Evolutionary conservation across 1,140 invertebrate genomes (phyloP).

Genomic region (Drosophila grimshawi): DNA sequence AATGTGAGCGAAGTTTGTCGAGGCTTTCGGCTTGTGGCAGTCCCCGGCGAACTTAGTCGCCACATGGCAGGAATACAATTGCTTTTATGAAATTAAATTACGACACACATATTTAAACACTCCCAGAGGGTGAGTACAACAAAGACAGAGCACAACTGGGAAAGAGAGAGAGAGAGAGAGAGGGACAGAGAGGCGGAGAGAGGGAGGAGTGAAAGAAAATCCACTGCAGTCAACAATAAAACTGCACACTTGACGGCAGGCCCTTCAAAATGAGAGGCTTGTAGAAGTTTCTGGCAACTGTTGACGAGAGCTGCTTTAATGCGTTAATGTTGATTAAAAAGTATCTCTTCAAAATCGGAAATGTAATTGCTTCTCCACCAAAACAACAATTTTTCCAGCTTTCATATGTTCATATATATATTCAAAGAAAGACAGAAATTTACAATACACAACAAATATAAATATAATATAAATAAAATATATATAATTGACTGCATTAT

Average conservation of each 20-base stretch:
- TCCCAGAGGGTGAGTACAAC: constrained; percentile 1
- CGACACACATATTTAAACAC: constrained; percentile 63
- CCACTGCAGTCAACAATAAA: constrained; percentile 45
- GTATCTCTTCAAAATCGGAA: constrained; percentile 3
- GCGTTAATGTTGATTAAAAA: constrained; percentile 45
- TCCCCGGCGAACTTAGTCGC: constrained; percentile 44
- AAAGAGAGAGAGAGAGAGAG: neutral
- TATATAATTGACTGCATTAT: too few species aligned
- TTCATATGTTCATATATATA: too few species aligned
- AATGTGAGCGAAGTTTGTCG: constrained; percentile 60
- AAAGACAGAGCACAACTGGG: constrained; percentile 15
- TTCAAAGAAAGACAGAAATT: too few species aligned
- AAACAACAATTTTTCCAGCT: too few species aligned
- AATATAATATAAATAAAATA: too few species aligned
- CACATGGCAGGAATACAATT: constrained; percentile 66
- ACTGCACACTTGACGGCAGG: constrained; percentile 33
- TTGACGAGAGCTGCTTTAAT: constrained; percentile 25
- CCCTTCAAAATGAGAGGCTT: constrained; percentile 30
- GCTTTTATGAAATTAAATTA: constrained; percentile 81
- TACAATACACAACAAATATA: too few species aligned
- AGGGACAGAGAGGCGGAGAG: neutral
- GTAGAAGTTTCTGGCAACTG: constrained; percentile 26
- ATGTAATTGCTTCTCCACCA: neutral
- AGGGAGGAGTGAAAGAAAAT: neutral
- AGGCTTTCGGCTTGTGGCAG: constrained; percentile 21